A percentile compares a stretch with the other conserved stretches of the same genome.
These are phyloP conservation scores for Chloroceryle amazona DNA, from an alignment of 2,797 vertebrate genomes.

Conservation along the genomic window DNA sequence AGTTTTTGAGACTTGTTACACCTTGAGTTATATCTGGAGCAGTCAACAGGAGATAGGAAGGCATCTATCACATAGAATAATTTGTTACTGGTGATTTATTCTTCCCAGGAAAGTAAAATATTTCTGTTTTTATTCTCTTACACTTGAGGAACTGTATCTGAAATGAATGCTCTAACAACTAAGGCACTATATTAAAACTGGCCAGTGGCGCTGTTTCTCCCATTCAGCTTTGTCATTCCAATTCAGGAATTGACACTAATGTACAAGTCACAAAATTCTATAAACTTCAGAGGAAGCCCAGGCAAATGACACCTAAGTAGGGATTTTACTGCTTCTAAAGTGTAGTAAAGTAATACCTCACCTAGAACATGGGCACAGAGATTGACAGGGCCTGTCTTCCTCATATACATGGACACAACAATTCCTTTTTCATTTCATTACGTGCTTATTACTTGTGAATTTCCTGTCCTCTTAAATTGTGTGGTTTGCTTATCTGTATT, in stretches of 20 bases:
- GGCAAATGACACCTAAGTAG: neutral
- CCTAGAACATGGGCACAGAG: neutral
- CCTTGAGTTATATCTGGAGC: neutral
- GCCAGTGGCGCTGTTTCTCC: neutral
- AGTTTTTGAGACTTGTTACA: neutral
- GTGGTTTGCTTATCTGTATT: neutral
- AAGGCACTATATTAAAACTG: neutral
- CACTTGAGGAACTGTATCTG: neutral
- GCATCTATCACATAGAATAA: neutral
- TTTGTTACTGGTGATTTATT: neutral
- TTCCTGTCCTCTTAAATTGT: neutral
- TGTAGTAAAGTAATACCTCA: neutral
- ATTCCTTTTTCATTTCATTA: neutral
- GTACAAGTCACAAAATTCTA: neutral
- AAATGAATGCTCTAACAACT: neutral
- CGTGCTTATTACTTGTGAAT: neutral
- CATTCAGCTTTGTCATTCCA: neutral
- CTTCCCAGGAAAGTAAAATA: neutral
- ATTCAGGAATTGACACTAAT: neutral
- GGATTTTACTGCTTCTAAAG: neutral
- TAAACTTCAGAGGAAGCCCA: neutral
- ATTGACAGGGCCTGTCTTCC: neutral
- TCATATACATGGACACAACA: fast-evolving
- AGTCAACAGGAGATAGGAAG: neutral
- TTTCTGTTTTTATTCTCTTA: neutral